Percentiles rank a stretch among this genome's conserved stretches.
phyloP scores from a whole-genome alignment of 2,113 vertebrate genomes.

The Menidia beryllina region DNA sequence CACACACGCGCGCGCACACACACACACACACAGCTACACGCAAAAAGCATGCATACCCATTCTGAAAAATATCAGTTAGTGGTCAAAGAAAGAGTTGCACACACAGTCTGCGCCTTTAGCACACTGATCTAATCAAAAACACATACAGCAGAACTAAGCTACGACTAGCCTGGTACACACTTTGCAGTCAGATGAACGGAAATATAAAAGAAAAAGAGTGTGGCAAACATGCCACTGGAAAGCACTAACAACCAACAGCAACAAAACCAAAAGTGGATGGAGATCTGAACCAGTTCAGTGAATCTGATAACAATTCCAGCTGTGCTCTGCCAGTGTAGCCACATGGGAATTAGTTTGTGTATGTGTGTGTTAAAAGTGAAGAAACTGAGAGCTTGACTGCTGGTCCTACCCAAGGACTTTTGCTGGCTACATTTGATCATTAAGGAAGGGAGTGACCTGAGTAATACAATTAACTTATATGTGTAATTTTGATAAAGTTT shows the following conservation, averaged over 20 bases:
- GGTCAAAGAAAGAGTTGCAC: slow-evolving; percentile 26
- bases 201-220: slow-evolving; percentile 29
- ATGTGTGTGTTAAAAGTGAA: slow-evolving; percentile 12
- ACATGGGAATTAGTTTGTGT: slow-evolving; percentile 14
- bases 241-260: slow-evolving; percentile 26
- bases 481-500: not conserved
- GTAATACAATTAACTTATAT: not conserved
- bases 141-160: slow-evolving; percentile 19
- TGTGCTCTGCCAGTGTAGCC: slow-evolving; percentile 10
- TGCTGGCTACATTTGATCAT: not conserved
- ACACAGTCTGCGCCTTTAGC: slow-evolving; percentile 23
- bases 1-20: slow-evolving; percentile 31
- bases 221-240: slow-evolving; percentile 38
- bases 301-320: slow-evolving; percentile 29
- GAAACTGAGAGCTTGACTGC: slow-evolving; percentile 27
- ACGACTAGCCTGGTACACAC: slow-evolving; percentile 47
- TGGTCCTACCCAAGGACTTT: slow-evolving; percentile 16
- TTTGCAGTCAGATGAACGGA: slow-evolving; percentile 38
- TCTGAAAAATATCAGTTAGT: slow-evolving; percentile 47
- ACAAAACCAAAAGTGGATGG: slow-evolving; percentile 49
- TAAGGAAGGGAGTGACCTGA: not conserved
- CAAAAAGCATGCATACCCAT: slow-evolving; percentile 46
- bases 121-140: slow-evolving; percentile 3
- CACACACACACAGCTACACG: slow-evolving; percentile 31
- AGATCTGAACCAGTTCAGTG: slow-evolving; percentile 34